Conservation (phyloP, 1,140 invertebrate genomes). For the Brachionus plicatilis region DNA sequence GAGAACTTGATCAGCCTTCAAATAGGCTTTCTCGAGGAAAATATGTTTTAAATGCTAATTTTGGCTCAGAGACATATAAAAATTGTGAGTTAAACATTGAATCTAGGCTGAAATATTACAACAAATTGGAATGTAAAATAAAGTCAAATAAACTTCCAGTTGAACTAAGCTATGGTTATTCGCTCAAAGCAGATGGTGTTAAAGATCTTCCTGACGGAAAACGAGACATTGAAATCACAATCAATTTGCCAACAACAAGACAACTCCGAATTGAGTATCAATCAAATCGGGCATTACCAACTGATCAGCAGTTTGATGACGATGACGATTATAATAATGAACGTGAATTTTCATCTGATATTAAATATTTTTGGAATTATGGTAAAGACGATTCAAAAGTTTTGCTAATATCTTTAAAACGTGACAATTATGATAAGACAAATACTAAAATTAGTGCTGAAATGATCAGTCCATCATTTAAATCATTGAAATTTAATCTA, state of each 20-base stretch:
- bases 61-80: background rate
- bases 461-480: background rate
- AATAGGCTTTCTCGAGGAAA: background rate
- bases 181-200: background rate
- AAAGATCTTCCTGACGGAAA: background rate
- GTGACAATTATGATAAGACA: slow-evolving; percentile 16
- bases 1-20: background rate
- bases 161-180: slow-evolving; percentile 27
- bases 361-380: background rate
- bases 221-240: background rate
- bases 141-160: slow-evolving; percentile 18
- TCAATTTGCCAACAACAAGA: background rate
- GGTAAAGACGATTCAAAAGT: background rate
- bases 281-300: background rate
- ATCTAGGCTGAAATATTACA: slow-evolving; percentile 8
- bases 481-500: slow-evolving; percentile 16
- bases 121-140: slow-evolving; percentile 6
- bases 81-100: slow-evolving; percentile 34
- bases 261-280: slow-evolving; percentile 28
- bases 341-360: background rate
- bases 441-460: background rate
- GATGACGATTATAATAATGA: slow-evolving; percentile 15
- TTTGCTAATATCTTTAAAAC: background rate
- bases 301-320: slow-evolving; percentile 6
- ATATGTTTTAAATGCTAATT: background rate